These are phyloP conservation scores for Caenorhabditis sp. DNA, from an alignment of 2,888 invertebrate species.

Conservation along the genomic window DNA sequence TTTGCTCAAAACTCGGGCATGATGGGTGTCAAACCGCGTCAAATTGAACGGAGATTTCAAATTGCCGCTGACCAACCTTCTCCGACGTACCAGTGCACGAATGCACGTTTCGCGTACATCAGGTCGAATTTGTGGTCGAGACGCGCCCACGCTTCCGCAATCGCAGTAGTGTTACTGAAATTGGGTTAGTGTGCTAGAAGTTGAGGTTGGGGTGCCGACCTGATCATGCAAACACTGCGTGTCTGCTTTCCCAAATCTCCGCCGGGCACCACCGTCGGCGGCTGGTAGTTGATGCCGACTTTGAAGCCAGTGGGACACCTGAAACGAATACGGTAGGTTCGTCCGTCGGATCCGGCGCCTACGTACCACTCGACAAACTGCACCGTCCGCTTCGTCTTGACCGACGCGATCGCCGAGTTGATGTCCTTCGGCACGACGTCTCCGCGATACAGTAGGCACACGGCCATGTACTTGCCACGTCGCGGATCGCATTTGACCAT, in stretches of 20 bases:
- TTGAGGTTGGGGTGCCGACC: no score
- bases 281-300: conserved; percentile 82
- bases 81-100: conserved; percentile 68
- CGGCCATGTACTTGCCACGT: conserved; percentile 83
- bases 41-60: no score
- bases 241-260: conserved; percentile 85
- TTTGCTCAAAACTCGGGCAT: no score
- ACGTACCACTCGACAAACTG: conserved; percentile 84
- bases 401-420: conserved; percentile 78
- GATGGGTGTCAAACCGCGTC: no score
- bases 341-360: no score
- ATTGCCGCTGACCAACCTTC: conserved; percentile 54
- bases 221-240: conserved; percentile 66
- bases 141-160: conserved; percentile 87
- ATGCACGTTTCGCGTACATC: conserved; percentile 70
- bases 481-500: conserved; percentile 82
- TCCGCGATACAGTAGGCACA: conserved; percentile 94
- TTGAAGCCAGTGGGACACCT: conserved; percentile 87
- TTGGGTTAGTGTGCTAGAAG: no score
- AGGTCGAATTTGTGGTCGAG: conserved; percentile 84
- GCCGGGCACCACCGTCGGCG: conserved; percentile 89
- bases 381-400: conserved; percentile 81
- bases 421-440: conserved; percentile 89
- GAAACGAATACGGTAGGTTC: no score
- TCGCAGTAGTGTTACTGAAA: conserved; percentile 88